Percentiles rank a stretch among this genome's conserved stretches.
phyloP scores from a whole-genome alignment of 2,888 invertebrate genomes.

The Torymus aiolomorphi region DNA sequence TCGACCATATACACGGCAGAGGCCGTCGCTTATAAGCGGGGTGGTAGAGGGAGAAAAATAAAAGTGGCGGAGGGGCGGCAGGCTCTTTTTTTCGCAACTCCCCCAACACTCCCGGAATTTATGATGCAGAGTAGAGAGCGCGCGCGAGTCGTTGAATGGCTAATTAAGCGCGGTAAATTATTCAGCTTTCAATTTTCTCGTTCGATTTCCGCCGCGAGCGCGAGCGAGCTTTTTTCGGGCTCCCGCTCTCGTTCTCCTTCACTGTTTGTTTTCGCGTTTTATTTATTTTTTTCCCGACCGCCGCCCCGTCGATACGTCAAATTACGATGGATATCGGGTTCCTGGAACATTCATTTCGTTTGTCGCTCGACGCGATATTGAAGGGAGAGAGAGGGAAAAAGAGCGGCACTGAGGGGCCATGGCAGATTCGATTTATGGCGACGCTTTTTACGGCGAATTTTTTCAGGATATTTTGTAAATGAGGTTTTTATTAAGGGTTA shows the following conservation, averaged over 20 bases:
- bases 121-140: constrained; percentile 35
- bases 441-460: constrained; percentile 15
- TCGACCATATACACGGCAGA: too few species aligned
- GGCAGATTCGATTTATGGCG: too few species aligned
- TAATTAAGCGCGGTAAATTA: constrained; percentile 51
- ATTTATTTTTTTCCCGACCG: background rate
- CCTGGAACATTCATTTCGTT: constrained; percentile 29
- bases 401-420: too few species aligned
- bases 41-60: too few species aligned
- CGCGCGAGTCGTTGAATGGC: constrained; percentile 31
- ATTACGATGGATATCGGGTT: constrained; percentile 39
- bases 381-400: background rate
- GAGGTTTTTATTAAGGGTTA: constrained; percentile 23
- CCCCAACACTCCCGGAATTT: constrained; percentile 49
- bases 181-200: constrained; percentile 52
- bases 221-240: too few species aligned
- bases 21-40: too few species aligned
- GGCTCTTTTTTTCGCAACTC: too few species aligned
- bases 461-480: constrained; percentile 20
- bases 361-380: constrained; percentile 26
- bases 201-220: constrained; percentile 26
- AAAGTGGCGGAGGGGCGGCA: too few species aligned
- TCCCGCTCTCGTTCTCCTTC: background rate
- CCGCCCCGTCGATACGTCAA: constrained; percentile 30
- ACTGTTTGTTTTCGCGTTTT: background rate